Percentiles rank a stretch among this genome's conserved stretches.
These are phyloP conservation scores for Oxytorus armatus DNA, from an alignment of 2,888 invertebrate species.

Conservation along the genomic window DNA sequence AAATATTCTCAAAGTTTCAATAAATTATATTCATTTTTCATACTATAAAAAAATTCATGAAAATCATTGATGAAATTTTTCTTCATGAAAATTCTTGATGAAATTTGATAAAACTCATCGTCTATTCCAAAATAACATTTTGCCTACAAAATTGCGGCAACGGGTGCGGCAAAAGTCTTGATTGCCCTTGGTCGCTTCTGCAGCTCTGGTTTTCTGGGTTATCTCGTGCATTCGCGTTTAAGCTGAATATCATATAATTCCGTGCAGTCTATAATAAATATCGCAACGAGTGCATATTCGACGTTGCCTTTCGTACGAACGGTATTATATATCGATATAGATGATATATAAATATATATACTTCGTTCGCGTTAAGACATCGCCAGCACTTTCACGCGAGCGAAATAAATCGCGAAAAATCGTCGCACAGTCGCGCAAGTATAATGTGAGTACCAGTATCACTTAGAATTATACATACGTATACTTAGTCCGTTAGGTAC, in stretches of 20 bases:
- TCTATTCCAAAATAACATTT: no score
- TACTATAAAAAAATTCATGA: no score
- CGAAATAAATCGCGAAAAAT: conserved; percentile 1
- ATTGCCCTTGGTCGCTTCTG: no score
- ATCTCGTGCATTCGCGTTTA: not conserved
- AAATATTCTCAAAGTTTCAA: no score
- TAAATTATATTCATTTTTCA: no score
- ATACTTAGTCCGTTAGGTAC: conserved; percentile 12
- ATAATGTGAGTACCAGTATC: not conserved
- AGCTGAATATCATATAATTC: not conserved
- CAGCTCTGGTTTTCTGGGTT: no score
- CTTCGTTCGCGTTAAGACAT: not conserved
- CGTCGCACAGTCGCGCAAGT: not conserved
- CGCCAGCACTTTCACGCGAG: not conserved
- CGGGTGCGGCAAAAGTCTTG: no score
- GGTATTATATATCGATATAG: not conserved
- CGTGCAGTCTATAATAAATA: not conserved
- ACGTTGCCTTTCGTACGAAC: not conserved
- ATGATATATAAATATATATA: not conserved
- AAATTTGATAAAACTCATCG: not conserved
- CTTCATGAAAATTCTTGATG: not conserved
- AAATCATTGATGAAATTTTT: not conserved
- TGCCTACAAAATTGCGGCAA: no score
- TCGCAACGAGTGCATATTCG: not conserved
- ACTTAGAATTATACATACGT: not conserved